Evolutionary conservation across 2,113 vertebrate species (phyloP).

Genomic region (Daubentonia madagascariensis): DNA sequence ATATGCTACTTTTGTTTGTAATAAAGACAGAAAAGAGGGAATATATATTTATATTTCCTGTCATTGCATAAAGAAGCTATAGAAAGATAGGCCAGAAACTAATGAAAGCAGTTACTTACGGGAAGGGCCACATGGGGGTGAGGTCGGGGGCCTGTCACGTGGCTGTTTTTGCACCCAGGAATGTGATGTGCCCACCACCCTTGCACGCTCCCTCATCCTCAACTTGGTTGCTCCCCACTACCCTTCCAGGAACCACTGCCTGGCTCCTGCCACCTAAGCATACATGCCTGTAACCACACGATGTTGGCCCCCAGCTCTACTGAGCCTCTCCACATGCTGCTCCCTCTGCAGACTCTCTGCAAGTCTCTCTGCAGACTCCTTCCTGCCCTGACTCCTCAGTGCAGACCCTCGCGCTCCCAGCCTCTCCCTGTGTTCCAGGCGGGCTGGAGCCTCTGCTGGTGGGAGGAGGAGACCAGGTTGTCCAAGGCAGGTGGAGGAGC

Average conservation of each 20-base stretch:
- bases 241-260: neutral
- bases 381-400: neutral
- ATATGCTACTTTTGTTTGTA: neutral
- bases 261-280: neutral
- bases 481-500: neutral
- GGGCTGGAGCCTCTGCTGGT: neutral
- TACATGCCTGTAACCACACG: neutral
- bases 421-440: neutral
- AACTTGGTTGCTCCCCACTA: neutral
- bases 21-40: neutral
- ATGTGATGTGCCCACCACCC: neutral
- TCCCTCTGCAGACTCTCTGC: neutral
- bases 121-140: accelerated
- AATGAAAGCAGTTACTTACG: neutral
- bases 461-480: too few species aligned
- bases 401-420: neutral
- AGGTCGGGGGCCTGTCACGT: accelerated
- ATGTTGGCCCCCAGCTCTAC: neutral
- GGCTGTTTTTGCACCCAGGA: neutral
- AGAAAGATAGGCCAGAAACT: neutral
- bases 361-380: neutral
- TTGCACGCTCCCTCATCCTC: neutral
- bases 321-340: neutral
- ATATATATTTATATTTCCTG: neutral
- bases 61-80: neutral